Base-by-base conservation (phyloP, 2,113 vertebrate species). In the Eulemur rufifrons region DNA sequence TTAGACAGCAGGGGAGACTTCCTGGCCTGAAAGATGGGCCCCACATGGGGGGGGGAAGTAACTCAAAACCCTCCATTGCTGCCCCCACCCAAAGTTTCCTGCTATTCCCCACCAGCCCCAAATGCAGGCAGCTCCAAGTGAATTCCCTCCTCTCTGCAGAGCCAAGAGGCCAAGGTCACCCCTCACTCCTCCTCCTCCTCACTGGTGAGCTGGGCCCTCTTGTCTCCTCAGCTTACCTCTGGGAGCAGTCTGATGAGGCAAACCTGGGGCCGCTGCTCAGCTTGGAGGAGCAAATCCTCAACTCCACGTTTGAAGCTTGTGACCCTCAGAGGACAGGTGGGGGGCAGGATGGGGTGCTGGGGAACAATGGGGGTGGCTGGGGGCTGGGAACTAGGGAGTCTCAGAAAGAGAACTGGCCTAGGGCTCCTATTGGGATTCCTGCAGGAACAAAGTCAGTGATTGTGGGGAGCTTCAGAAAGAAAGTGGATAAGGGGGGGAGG, bases 241-340 rank as follows among this genome's bases (percentile, higher is more conserved):
- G 74, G 97, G 95, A 98, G 37, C 95, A 95, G 61, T 76, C 87
- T 3, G 95, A 97, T 23, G 96, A 95, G 2, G 34, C 23, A 15
- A 91, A 29, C 69, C 52, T 66, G 37, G 93, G 86, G 29, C 78
- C 86, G 9, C 91, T 59, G 34, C 92, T 97, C 93, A 97, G 92
- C 89, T 95, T 97, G 15, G 98, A 98, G 96, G 98, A 98, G n/a
- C 97, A 98, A 59, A 96, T 98, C 76, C 97, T 98, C 64, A 98
- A 98, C 80, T 98, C 97, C 56, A 98, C 95, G 1, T 98, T 98
- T 39, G 96, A 98, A 96, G 98, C 98, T 23, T 98, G 98, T 98
- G 98, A 98, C 94, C 95, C 98, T 68, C 97, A 98, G 56, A 97
- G 92, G 82, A 98, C 97, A 98, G 98, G 98, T 98, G 97, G 88